Conservation (phyloP, 92 coral and sea anemone genomes). For the Epizoanthus illoricatus region DNA sequence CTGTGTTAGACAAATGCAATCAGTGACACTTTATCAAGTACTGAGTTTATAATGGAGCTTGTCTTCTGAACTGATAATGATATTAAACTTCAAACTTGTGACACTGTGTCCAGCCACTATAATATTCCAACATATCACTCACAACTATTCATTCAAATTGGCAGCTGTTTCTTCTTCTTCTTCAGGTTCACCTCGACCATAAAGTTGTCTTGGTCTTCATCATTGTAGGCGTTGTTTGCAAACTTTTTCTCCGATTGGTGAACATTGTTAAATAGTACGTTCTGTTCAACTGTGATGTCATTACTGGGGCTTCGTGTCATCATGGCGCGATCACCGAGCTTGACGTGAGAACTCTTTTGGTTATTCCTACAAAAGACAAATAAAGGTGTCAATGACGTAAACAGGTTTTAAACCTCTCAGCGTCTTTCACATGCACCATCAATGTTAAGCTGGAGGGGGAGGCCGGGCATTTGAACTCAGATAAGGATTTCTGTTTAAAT, state of each 20-base stretch:
- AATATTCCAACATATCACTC: too few species aligned
- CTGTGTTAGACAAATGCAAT: too few species aligned
- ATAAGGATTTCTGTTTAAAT: too few species aligned
- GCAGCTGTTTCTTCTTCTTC: neutral
- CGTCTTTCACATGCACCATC: neutral
- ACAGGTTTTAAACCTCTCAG: too few species aligned
- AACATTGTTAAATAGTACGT: neutral
- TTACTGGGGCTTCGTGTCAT: conserved; percentile 1
- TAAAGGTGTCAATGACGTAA: too few species aligned
- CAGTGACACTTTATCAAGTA: too few species aligned
- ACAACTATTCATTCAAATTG: neutral
- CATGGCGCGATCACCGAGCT: conserved; percentile 17
- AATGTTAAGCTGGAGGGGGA: neutral
- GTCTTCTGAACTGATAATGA: too few species aligned
- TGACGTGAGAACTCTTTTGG: neutral
- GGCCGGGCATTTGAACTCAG: too few species aligned
- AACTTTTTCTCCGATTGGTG: neutral
- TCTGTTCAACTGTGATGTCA: neutral
- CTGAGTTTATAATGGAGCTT: too few species aligned
- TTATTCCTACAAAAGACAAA: neutral
- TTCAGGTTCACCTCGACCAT: conserved; percentile 32
- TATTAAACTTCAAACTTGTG: too few species aligned
- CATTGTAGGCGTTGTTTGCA: conserved; percentile 18
- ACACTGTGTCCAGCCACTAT: too few species aligned
- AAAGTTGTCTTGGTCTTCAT: conserved; percentile 26